A percentile compares a stretch with the other conserved stretches of the same genome.
These are phyloP conservation scores for Ectobius pallidus DNA, from an alignment of 2,888 invertebrate genomes.

Conservation along the genomic window DNA sequence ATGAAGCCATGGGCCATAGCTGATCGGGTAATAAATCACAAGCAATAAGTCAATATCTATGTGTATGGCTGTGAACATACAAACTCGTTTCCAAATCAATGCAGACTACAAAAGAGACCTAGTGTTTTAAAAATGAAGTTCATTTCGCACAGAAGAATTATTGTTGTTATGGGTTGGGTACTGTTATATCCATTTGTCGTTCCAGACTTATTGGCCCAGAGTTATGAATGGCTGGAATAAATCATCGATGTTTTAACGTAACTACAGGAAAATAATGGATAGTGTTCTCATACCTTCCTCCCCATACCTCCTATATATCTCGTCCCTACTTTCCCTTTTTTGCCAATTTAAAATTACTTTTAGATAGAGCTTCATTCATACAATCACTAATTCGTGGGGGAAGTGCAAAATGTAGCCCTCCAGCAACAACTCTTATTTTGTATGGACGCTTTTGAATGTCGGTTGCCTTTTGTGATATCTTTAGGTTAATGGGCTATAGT, in stretches of 20 bases:
- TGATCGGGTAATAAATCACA: conserved; percentile 16
- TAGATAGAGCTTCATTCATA: conserved; percentile 17
- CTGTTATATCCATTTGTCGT: conserved; percentile 41
- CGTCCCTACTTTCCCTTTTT: background rate
- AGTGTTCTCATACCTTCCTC: background rate
- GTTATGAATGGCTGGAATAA: conserved; percentile 39
- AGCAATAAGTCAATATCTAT: conserved; percentile 28
- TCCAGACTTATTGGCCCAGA: conserved; percentile 39
- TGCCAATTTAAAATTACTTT: conserved; percentile 26
- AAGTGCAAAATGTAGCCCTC: background rate
- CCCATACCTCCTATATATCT: too few relatives aligned
- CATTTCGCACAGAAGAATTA: conserved; percentile 40
- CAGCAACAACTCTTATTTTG: background rate
- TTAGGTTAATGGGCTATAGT: too few relatives aligned
- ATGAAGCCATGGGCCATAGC: conserved; percentile 6
- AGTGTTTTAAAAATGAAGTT: conserved; percentile 43
- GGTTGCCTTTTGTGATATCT: too few relatives aligned
- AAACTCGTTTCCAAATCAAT: conserved; percentile 17
- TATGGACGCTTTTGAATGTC: too few relatives aligned
- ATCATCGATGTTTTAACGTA: conserved; percentile 31
- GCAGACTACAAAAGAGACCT: conserved; percentile 21
- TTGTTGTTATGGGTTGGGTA: conserved; percentile 39
- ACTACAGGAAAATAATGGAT: conserved; percentile 13
- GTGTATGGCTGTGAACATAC: background rate
- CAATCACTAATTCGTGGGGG: background rate